These are phyloP conservation scores for Amphiprion percula DNA, from an alignment of 2,113 vertebrate genomes.

Conservation along the genomic window DNA sequence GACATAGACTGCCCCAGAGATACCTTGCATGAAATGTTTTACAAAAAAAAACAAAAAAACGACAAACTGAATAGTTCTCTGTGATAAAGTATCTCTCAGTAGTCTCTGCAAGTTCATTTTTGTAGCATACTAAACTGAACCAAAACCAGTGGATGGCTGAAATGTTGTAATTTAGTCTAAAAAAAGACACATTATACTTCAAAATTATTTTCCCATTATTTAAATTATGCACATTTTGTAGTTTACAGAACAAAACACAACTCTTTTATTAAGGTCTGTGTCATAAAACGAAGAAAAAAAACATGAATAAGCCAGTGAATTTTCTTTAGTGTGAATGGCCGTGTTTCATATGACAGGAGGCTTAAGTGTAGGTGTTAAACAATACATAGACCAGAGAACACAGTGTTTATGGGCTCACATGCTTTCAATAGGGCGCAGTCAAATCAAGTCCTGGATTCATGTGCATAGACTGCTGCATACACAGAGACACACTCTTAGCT, in stretches of 20 bases:
- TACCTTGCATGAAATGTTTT: neutral
- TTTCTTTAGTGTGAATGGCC: constrained; percentile 34
- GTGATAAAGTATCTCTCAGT: constrained; percentile 5
- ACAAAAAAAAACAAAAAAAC: too few relatives aligned
- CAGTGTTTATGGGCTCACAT: constrained; percentile 76
- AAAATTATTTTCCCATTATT: neutral
- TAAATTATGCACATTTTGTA: neutral
- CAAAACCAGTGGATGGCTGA: neutral
- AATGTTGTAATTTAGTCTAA: neutral
- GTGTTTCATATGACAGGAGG: constrained; percentile 42
- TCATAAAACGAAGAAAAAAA: neutral
- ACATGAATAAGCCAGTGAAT: constrained; percentile 2
- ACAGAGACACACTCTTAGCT: constrained; percentile 4
- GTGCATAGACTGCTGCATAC: constrained; percentile 8
- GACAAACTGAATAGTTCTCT: neutral
- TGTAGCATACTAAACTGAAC: neutral
- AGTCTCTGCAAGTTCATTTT: neutral
- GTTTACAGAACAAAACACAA: neutral
- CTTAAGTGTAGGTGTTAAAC: constrained; percentile 72
- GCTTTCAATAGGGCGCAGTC: constrained; percentile 71
- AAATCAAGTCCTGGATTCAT: constrained; percentile 45
- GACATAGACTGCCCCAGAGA: neutral
- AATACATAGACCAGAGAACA: constrained; percentile 62
- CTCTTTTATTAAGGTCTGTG: neutral
- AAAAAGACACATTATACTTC: neutral